Evolutionary conservation across 2,797 vertebrate species (phyloP).

Genomic region (Gorsachius magnificus): DNA sequence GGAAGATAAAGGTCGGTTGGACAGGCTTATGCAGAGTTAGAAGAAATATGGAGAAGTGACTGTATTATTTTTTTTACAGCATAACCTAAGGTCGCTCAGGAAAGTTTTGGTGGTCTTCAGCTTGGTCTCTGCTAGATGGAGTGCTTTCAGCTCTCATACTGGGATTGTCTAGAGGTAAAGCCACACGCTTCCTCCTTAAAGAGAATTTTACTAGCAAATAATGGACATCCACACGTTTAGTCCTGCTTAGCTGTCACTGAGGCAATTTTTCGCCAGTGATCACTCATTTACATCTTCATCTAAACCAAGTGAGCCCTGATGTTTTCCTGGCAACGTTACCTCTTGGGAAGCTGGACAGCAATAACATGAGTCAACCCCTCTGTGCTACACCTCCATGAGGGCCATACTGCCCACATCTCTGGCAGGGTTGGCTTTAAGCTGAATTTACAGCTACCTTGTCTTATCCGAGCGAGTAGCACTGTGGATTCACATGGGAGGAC

Average conservation of each 20-base stretch:
- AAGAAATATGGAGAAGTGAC: not conserved
- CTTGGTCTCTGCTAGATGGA: not conserved
- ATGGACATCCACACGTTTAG: not conserved
- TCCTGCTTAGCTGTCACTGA: not conserved
- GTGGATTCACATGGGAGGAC: not conserved
- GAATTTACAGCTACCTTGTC: not conserved
- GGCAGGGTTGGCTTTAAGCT: not conserved
- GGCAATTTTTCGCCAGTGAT: not conserved
- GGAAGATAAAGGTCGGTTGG: not conserved
- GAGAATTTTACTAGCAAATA: not conserved
- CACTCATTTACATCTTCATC: not conserved
- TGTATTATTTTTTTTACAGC: not conserved
- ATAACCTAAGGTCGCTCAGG: not conserved
- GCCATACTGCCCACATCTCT: not conserved
- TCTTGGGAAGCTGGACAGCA: not conserved
- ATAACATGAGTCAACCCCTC: accelerated
- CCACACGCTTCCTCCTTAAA: not conserved
- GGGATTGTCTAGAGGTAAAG: not conserved
- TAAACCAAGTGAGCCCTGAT: not conserved
- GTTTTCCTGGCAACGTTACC: not conserved
- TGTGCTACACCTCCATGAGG: not conserved
- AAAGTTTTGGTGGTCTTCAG: not conserved
- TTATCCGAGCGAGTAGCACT: not conserved
- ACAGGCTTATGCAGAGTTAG: not conserved
- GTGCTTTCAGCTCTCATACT: not conserved